These are phyloP conservation scores for Meliscaeva auricollis DNA, from an alignment of 2,888 invertebrate species.

Conservation along the genomic window DNA sequence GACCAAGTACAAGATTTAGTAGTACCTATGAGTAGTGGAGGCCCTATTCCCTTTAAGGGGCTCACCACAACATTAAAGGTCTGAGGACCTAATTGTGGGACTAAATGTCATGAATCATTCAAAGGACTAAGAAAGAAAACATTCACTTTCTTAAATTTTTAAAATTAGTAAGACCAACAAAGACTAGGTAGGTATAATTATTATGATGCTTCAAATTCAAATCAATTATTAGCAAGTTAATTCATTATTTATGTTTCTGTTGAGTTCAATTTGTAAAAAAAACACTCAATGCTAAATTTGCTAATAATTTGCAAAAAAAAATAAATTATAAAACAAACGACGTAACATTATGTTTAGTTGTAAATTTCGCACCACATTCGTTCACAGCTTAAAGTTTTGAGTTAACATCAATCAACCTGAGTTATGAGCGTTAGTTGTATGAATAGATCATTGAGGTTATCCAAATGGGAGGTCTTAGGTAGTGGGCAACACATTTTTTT, in stretches of 20 bases:
- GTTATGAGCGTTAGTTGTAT: constrained; percentile 37
- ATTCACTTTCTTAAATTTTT: too few relatives aligned
- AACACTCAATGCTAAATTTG: constrained; percentile 5
- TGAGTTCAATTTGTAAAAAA: background rate
- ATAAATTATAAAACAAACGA: background rate
- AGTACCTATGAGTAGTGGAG: too few relatives aligned
- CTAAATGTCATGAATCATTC: too few relatives aligned
- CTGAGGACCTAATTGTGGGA: too few relatives aligned
- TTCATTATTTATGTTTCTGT: constrained; percentile 16
- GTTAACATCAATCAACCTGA: constrained; percentile 56
- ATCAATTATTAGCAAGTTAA: constrained; percentile 13
- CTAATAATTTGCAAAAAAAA: constrained; percentile 16
- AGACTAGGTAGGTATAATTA: too few relatives aligned
- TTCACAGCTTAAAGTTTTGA: constrained; percentile 36
- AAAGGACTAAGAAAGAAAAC: too few relatives aligned
- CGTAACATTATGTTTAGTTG: constrained; percentile 10
- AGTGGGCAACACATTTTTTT: constrained; percentile 30
- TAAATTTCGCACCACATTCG: constrained; percentile 38
- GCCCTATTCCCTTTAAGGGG: too few relatives aligned
- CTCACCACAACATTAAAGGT: too few relatives aligned
- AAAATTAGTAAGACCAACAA: too few relatives aligned
- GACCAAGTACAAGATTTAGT: too few relatives aligned
- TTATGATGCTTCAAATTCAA: background rate
- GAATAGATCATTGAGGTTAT: constrained; percentile 62
- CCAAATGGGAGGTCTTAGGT: constrained; percentile 41